Percentiles rank a stretch among this genome's conserved stretches.
Evolutionary conservation across 2,797 vertebrate genomes (phyloP).

Genomic region (Spinus pinus): DNA sequence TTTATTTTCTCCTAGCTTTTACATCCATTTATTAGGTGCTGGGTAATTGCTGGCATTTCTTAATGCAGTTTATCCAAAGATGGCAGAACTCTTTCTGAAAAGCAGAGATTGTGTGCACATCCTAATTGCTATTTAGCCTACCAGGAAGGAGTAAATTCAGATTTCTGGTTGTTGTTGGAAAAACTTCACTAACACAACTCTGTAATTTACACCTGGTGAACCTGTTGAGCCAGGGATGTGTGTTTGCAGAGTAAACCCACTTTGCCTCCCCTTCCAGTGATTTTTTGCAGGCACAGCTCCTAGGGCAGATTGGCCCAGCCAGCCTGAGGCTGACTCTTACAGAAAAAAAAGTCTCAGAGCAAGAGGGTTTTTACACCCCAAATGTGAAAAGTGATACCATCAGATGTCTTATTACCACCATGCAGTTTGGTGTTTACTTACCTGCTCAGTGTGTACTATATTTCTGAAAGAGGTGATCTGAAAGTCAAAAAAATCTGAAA

Average conservation of each 20-base stretch:
- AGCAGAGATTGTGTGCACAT: neutral
- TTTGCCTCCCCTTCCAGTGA: neutral
- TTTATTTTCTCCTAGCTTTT: neutral
- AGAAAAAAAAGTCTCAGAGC: neutral
- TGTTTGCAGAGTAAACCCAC: neutral
- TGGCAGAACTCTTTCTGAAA: neutral
- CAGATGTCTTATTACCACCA: neutral
- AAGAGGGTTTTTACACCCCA: neutral
- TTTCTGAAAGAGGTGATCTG: neutral
- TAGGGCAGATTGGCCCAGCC: neutral
- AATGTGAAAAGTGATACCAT: neutral
- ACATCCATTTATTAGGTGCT: neutral
- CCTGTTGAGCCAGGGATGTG: neutral
- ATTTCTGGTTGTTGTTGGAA: neutral
- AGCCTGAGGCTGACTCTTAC: neutral
- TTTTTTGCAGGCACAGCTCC: neutral
- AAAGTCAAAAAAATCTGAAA: neutral
- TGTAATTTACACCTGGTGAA: fast-evolving
- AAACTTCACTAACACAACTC: neutral
- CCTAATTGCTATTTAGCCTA: neutral
- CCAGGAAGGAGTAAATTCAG: neutral
- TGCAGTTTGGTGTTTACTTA: neutral
- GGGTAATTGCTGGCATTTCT: neutral
- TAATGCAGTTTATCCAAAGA: neutral
- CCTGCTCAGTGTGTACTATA: neutral